These are phyloP conservation scores for Heptranchias perlo DNA, from an alignment of 2,113 vertebrate species.

Conservation along the genomic window DNA sequence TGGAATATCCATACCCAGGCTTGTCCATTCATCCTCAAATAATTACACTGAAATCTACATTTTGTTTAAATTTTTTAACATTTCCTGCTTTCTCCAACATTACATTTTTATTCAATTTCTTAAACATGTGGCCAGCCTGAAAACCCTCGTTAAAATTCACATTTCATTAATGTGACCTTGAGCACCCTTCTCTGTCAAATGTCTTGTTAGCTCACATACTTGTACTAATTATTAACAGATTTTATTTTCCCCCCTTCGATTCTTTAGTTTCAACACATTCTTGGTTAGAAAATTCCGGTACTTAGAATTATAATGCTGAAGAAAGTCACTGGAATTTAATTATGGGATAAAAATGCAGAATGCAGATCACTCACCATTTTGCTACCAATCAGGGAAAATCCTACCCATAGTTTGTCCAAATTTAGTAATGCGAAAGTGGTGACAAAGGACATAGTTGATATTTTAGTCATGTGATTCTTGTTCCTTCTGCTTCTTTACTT, in stretches of 20 bases:
- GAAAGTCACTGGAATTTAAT: neutral
- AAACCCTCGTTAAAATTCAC: constrained; percentile 17
- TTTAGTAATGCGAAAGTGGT: neutral
- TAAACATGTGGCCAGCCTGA: neutral
- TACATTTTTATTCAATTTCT: neutral
- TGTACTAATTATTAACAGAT: neutral
- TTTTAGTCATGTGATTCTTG: neutral
- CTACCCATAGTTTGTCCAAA: neutral
- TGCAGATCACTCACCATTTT: neutral
- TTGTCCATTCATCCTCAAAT: neutral
- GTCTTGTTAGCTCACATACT: neutral
- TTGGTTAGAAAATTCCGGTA: neutral
- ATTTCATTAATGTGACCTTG: constrained; percentile 6
- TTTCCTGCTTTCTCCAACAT: constrained; percentile 3
- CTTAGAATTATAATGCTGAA: neutral
- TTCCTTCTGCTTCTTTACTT: neutral
- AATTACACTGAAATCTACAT: constrained; percentile 16
- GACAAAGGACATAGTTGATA: neutral
- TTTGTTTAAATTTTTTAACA: neutral
- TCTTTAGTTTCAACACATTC: neutral
- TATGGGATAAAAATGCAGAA: neutral
- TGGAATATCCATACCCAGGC: neutral
- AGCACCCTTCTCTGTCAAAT: neutral
- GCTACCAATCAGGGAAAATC: neutral
- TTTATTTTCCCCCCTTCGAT: neutral